Conservation (phyloP, 2,888 invertebrate genomes). For the Resseliella maxima region DNA sequence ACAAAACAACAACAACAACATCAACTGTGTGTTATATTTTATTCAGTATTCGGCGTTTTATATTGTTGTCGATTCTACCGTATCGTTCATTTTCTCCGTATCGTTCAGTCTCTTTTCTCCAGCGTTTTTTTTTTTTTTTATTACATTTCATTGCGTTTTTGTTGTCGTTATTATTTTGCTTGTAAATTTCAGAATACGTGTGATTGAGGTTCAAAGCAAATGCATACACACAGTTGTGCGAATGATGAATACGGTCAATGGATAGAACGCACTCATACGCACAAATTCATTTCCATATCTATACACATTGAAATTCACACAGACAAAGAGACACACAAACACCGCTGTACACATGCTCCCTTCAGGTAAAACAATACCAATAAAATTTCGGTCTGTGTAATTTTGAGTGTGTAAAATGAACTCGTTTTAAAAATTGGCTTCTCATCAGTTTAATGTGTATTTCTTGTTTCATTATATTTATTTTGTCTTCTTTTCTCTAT, state of each 20-base stretch:
- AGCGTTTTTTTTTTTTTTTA: not conserved
- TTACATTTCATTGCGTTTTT: not conserved
- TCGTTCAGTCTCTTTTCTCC: not conserved
- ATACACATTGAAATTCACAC: too few relatives aligned
- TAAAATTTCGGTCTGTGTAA: not conserved
- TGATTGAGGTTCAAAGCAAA: slow-evolving; percentile 14
- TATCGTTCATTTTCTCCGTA: not conserved
- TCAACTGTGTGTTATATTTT: not conserved
- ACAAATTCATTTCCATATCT: not conserved
- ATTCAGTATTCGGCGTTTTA: slow-evolving; percentile 27
- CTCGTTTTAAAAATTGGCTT: slow-evolving; percentile 36
- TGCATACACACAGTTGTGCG: slow-evolving; percentile 4
- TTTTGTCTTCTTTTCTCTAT: not conserved
- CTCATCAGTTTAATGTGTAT: not conserved
- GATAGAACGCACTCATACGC: slow-evolving; percentile 34
- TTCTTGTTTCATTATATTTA: not conserved
- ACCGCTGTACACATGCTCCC: slow-evolving; percentile 4
- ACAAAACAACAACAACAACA: not conserved
- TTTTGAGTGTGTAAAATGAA: slow-evolving; percentile 6
- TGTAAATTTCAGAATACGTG: not conserved
- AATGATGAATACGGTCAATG: not conserved
- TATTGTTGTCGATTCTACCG: slow-evolving; percentile 1
- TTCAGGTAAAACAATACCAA: slow-evolving; percentile 45
- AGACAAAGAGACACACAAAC: not conserved
- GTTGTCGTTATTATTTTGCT: not conserved